Evolutionary conservation across 2,888 invertebrate species (phyloP).

Genomic region (Drosophila nigricruria): DNA sequence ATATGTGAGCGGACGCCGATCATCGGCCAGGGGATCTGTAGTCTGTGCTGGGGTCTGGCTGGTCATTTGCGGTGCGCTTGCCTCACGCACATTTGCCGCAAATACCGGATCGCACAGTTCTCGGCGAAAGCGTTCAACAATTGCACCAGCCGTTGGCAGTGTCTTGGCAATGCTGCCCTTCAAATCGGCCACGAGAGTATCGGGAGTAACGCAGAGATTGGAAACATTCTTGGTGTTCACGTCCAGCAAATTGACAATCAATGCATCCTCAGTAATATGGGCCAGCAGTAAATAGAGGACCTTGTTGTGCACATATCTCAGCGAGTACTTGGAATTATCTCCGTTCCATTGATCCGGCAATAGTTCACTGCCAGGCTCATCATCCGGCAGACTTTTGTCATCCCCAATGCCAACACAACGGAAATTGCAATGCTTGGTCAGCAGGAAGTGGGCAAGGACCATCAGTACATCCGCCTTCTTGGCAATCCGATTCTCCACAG

Average conservation of each 20-base stretch:
- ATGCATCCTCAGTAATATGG: conserved; percentile 88
- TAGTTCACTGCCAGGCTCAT: conserved; percentile 89
- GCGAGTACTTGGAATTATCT: conserved; percentile 87
- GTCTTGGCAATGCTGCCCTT: conserved; percentile 88
- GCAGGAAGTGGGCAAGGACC: conserved; percentile 87
- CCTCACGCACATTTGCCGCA: conserved; percentile 68
- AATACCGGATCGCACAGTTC: conserved; percentile 88
- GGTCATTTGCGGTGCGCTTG: conserved; percentile 66
- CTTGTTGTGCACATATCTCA: conserved; percentile 89
- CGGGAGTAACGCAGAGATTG: conserved; percentile 87
- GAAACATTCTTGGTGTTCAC: conserved; percentile 86
- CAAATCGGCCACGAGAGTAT: conserved; percentile 86
- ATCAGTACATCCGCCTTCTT: conserved; percentile 88
- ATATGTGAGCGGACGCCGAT: conserved; percentile 48
- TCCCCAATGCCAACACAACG: conserved; percentile 87
- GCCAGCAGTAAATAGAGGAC: conserved; percentile 89
- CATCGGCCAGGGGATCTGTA: conserved; percentile 68
- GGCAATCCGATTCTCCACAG: conserved; percentile 82
- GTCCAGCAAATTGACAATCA: conserved; percentile 88
- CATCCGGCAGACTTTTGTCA: conserved; percentile 86
- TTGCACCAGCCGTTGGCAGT: conserved; percentile 88
- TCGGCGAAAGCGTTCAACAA: conserved; percentile 88
- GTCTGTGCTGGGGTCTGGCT: conserved; percentile 6
- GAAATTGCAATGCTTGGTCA: conserved; percentile 86
- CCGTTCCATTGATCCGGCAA: conserved; percentile 92